These are phyloP conservation scores for Dendrophyllia cribrosa DNA, from an alignment of 64 coral and sea anemone species.

Conservation along the genomic window DNA sequence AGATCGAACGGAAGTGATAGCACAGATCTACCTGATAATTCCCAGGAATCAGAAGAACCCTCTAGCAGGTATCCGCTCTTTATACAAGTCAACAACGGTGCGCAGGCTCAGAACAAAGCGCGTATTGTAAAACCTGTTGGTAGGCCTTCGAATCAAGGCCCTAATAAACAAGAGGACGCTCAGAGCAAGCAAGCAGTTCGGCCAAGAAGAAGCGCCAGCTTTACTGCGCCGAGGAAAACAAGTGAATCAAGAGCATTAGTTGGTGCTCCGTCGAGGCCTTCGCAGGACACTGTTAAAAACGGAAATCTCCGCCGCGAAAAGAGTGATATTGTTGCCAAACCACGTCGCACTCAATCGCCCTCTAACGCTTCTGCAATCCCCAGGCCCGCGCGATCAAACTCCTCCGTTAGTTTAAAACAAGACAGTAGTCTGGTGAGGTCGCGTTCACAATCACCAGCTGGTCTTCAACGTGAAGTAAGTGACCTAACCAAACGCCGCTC, in stretches of 20 bases:
- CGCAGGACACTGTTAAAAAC: slow-evolving; percentile 13
- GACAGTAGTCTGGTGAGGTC: slow-evolving; percentile 32
- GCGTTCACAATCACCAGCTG: slow-evolving; percentile 41
- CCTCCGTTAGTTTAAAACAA: slow-evolving; percentile 31
- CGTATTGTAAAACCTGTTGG: slow-evolving; percentile 36
- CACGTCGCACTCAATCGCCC: slow-evolving; percentile 11
- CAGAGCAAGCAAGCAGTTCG: neutral
- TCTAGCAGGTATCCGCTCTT: slow-evolving; percentile 61
- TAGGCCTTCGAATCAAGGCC: slow-evolving; percentile 18
- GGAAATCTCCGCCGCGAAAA: slow-evolving; percentile 61
- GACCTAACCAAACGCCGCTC: slow-evolving; percentile 50
- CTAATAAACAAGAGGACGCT: neutral
- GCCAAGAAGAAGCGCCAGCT: slow-evolving; percentile 52
- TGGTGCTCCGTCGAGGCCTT: neutral
- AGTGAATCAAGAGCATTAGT: neutral
- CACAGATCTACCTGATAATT: neutral
- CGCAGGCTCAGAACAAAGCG: slow-evolving; percentile 24
- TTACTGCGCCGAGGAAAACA: slow-evolving; percentile 21
- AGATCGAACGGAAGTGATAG: neutral
- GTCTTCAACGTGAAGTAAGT: slow-evolving; percentile 50
- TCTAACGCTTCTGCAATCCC: neutral
- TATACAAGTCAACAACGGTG: slow-evolving; percentile 50
- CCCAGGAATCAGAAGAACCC: slow-evolving; percentile 1
- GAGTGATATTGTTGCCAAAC: slow-evolving; percentile 48
- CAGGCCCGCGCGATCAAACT: neutral